Evolutionary conservation across 2,113 vertebrate genomes (phyloP).

Genomic region (Gnathonemus longibarbis): DNA sequence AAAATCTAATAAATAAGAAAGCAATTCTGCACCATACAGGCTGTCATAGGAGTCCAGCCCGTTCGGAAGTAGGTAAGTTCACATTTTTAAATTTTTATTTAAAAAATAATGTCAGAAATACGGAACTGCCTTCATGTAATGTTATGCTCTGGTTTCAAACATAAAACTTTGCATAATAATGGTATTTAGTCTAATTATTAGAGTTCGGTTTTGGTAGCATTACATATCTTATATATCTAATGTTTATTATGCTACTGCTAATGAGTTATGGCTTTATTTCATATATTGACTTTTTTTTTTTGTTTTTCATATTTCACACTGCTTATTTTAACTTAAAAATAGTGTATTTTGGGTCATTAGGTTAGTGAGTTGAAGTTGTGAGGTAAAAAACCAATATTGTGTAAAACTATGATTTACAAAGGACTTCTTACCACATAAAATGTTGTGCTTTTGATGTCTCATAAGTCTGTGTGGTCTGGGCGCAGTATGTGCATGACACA

Average conservation of each 20-base stretch:
- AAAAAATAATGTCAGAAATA: not conserved
- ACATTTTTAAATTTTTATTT: not conserved
- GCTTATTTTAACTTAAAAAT: not conserved
- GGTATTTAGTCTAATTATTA: not conserved
- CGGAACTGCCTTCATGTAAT: not conserved
- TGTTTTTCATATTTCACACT: not conserved
- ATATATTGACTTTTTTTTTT: not conserved
- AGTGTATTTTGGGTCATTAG: not conserved
- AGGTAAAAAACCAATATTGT: not conserved
- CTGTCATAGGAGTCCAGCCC: not conserved
- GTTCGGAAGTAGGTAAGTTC: not conserved
- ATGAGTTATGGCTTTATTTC: not conserved
- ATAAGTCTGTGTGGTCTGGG: not conserved
- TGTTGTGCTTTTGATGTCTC: not conserved
- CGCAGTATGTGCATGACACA: not conserved
- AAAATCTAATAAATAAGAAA: not conserved
- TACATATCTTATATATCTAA: not conserved
- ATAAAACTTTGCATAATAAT: not conserved
- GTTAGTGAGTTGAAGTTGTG: not conserved
- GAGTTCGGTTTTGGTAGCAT: not conserved
- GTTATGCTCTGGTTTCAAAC: not conserved
- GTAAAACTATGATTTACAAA: not conserved
- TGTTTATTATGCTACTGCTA: not conserved
- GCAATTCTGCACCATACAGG: not conserved
- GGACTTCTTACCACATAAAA: not conserved